phyloP scores from a whole-genome alignment of 2,888 invertebrate genomes.

The Ormia ochracea region DNA sequence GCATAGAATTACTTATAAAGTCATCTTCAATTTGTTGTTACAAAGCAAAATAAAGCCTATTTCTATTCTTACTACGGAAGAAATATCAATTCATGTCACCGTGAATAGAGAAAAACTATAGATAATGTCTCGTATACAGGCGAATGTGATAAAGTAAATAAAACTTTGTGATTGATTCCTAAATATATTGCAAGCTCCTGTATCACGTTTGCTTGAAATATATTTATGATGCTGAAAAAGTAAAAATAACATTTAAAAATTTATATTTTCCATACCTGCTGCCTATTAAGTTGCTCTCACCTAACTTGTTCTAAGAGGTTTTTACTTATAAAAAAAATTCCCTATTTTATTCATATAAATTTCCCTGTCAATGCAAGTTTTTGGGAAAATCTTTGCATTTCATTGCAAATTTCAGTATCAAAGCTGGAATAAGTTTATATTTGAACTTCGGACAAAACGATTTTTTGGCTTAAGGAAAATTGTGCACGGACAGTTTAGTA shows the following conservation, averaged over 20 bases:
- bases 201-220: no score
- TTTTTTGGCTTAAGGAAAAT: conserved; percentile 9
- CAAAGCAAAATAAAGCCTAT: no score
- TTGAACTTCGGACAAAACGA: conserved; percentile 53
- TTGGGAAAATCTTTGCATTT: conserved; percentile 25
- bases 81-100: no score
- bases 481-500: conserved; percentile 57
- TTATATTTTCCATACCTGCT: neutral
- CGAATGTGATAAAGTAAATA: no score
- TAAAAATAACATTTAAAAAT: neutral
- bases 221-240: neutral
- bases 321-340: neutral
- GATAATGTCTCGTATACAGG: no score
- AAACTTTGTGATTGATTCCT: no score
- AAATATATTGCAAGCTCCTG: no score
- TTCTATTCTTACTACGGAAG: no score
- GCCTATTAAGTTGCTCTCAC: neutral
- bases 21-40: no score
- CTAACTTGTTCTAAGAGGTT: neutral
- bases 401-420: neutral
- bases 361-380: neutral
- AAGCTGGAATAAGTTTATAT: conserved; percentile 29
- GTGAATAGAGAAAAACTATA: no score
- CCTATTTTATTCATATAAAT: conserved; percentile 1
- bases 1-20: no score